A percentile compares a stretch with the other conserved stretches of the same genome.
These are phyloP conservation scores for Trididemnum miniatum DNA, from an alignment of 23 tunicate genomes.

Conservation along the genomic window DNA sequence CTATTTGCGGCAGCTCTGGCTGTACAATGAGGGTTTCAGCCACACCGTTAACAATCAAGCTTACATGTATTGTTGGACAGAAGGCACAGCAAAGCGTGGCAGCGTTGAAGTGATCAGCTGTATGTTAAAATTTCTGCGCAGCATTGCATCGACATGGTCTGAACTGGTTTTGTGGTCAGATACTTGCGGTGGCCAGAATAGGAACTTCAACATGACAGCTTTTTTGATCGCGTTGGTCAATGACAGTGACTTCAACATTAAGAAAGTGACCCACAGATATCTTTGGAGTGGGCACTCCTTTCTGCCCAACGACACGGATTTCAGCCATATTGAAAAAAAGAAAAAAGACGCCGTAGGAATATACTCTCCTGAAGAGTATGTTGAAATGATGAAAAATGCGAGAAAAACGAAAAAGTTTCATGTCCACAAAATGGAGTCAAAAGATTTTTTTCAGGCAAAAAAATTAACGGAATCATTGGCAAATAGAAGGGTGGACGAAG, in stretches of 20 bases:
- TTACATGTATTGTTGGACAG: slow-evolving; percentile 8
- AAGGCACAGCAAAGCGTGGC: slow-evolving; percentile 6
- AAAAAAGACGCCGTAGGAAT: not conserved
- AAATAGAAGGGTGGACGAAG: too few species aligned
- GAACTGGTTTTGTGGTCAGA: slow-evolving; percentile 10
- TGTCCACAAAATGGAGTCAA: too few species aligned
- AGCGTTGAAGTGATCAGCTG: not conserved
- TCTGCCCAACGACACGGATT: slow-evolving; percentile 13
- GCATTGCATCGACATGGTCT: not conserved
- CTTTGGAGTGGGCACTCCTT: slow-evolving; percentile 21
- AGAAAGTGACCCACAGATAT: slow-evolving; percentile 13
- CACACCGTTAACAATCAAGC: not conserved
- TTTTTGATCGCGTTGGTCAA: not conserved
- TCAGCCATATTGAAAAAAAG: slow-evolving; percentile 17
- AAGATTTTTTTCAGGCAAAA: too few species aligned
- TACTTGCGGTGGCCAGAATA: slow-evolving; percentile 14
- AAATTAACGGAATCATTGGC: too few species aligned
- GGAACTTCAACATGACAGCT: slow-evolving; percentile 1
- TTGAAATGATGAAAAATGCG: too few species aligned
- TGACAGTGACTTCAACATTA: not conserved
- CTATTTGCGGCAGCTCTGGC: slow-evolving; percentile 22
- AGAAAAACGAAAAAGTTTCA: too few species aligned
- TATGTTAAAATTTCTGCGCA: not conserved
- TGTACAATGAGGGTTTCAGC: not conserved
- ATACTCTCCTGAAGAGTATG: not conserved